Base-by-base conservation (phyloP, 2,113 vertebrate genomes). In the Hemichromis elongatus region DNA sequence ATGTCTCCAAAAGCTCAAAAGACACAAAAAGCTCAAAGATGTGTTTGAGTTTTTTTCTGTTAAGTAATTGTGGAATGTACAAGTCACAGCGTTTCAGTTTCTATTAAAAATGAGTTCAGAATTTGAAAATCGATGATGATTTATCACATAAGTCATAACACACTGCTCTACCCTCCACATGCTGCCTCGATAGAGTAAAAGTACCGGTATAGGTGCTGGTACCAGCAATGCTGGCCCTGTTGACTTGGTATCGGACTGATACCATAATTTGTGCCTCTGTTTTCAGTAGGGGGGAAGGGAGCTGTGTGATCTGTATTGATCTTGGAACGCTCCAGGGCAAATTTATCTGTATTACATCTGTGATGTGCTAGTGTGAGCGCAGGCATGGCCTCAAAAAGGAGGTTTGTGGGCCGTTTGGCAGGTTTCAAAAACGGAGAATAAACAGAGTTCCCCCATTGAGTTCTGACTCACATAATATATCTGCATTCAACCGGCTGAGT, bases 241-340 rank as follows among this genome's bases (percentile, higher is more conserved):
- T 63, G n/a, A 37, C 59, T n/a, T 63, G 30, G 30, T 63, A 63
- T 37, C 2, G 2, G 59, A 12, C 30, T 63, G 18, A 63, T n/a
- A 35, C 30, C 6, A 0, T n/a, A 63, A 63, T 63, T 18, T 63
- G 59, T 42, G 10, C 80, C 3, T 12, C 47, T 68, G 78, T 83
- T 77, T 54, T 30, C 30, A 66, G 11, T 61, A 3, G 42, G 14
- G 61, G 80, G 80, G 40, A 3, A 16, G 87, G 88, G 59, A 5
- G 66, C 56, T 56, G 26, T 92, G 63, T 40, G 80, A 90, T 86
- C 86, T 4, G 26, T 89, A 94, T 93, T 88, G 93, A 95, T 94
- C 85, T 10, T 11, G 53, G 26, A 83, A 63, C 86, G 84, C 91
- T 87, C 13, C 28, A 1, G 86, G 90, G 55, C 85, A 80, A 42